Base-by-base conservation (phyloP, 1,140 invertebrate genomes). In the Pseudobourletiella spinata region DNA sequence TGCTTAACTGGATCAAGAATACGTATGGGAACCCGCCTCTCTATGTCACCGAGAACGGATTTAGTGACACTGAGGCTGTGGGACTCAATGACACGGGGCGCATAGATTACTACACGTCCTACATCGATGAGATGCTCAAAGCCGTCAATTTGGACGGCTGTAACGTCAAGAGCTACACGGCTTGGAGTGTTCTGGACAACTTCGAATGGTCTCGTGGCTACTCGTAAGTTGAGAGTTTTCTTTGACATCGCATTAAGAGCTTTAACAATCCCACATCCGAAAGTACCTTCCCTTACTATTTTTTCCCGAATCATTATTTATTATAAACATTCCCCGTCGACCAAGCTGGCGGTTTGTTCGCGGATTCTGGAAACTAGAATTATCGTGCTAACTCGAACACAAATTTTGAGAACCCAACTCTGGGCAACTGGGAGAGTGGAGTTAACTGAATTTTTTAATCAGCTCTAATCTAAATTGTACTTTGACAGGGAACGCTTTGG, bases 181-280 rank as follows among this genome's bases (percentile, higher is more conserved):
- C n/a, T n/a, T n/a, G n/a, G n/a, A n/a, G n/a, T n/a, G n/a, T n/a
- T 0, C 51, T 67, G 1, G 61, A 67, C 24, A 89, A 88, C 73
- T 88, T 88, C 71, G 87, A 90, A 74, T 90, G 87, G 87, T 72
- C 73, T 1, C 71, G 25, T 24, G 50, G 35, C 20, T 68, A 64
- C 14, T 25, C n/a, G 60, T 63, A 48, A 68, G 65, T 51, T n/a
- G n/a, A n/a, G n/a, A n/a, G n/a, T n/a, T n/a, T n/a, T n/a, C n/a
- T n/a, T n/a, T n/a, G n/a, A n/a, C n/a, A n/a, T n/a, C n/a, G n/a
- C n/a, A n/a, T n/a, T n/a, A n/a, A n/a, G n/a, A n/a, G n/a, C n/a
- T n/a, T n/a, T n/a, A n/a, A n/a, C n/a, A n/a, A n/a, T n/a, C n/a
- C n/a, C n/a, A n/a, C n/a, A n/a, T n/a, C 11, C 50, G 18, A 8